phyloP scores from a whole-genome alignment of 2,888 invertebrate species.

The Thera britannica region DNA sequence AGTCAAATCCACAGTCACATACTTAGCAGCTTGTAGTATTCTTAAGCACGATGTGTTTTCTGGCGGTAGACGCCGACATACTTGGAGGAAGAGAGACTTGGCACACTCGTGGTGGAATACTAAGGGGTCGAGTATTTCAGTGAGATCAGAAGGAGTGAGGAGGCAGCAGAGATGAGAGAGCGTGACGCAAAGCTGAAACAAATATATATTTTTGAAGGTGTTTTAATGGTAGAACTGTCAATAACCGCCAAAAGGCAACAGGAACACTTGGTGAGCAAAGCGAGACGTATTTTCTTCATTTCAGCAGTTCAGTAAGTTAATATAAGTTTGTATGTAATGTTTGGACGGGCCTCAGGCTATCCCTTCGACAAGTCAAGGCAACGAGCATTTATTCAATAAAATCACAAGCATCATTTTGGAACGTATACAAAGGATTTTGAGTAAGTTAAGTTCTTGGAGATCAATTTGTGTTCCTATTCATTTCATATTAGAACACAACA shows the following conservation, averaged over 20 bases:
- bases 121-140: conserved; percentile 78
- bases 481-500: no score
- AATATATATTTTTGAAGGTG: conserved; percentile 1
- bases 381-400: no score
- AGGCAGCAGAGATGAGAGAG: conserved; percentile 88
- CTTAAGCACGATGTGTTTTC: conserved; percentile 72
- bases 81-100: conserved; percentile 66
- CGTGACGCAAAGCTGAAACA: conserved; percentile 88
- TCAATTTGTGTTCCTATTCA: no score
- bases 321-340: no score
- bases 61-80: conserved; percentile 71
- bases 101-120: conserved; percentile 77
- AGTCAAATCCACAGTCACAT: conserved; percentile 73
- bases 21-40: conserved; percentile 77
- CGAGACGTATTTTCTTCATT: background rate
- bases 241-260: background rate
- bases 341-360: no score
- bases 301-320: no score
- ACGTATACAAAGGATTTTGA: no score
- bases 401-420: no score
- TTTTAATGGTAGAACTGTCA: no score
- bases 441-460: no score
- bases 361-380: no score
- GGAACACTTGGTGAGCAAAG: background rate
- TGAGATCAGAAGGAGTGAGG: conserved; percentile 84